Conservation (phyloP, 2,113 vertebrate species). For the Stigmatopora nigra region DNA sequence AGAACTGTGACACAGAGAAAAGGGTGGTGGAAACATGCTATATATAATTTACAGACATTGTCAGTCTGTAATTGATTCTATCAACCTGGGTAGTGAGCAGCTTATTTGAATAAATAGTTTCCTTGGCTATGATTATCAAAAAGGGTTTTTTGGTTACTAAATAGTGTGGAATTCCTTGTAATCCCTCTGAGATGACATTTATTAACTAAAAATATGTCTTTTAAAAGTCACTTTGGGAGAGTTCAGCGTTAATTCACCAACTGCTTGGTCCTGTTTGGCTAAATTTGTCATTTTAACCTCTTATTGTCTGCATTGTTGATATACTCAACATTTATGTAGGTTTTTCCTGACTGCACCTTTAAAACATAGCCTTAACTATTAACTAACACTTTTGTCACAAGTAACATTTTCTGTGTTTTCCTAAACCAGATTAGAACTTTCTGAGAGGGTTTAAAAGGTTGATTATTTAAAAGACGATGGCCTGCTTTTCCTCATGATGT, state of each 20-base stretch:
- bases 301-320: conserved; percentile 11
- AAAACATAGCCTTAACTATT: conserved; percentile 10
- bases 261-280: background rate
- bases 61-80: background rate
- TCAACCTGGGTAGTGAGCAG: conserved; percentile 1
- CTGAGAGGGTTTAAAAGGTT: background rate
- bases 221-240: background rate
- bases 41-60: background rate
- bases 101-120: conserved; percentile 30
- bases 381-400: background rate
- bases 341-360: conserved; percentile 20
- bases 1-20: background rate
- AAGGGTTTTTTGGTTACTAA: background rate
- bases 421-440: conserved; percentile 7
- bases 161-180: background rate
- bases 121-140: conserved; percentile 8
- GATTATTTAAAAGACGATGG: background rate
- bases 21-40: background rate
- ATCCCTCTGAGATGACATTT: background rate
- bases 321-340: background rate
- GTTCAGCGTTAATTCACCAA: background rate
- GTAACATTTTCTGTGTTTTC: background rate
- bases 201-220: background rate
- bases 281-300: conserved; percentile 22
- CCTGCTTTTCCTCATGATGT: conserved; percentile 19